These are phyloP conservation scores for Mandrillus leucophaeus DNA, from an alignment of 2,113 vertebrate genomes.

Conservation along the genomic window DNA sequence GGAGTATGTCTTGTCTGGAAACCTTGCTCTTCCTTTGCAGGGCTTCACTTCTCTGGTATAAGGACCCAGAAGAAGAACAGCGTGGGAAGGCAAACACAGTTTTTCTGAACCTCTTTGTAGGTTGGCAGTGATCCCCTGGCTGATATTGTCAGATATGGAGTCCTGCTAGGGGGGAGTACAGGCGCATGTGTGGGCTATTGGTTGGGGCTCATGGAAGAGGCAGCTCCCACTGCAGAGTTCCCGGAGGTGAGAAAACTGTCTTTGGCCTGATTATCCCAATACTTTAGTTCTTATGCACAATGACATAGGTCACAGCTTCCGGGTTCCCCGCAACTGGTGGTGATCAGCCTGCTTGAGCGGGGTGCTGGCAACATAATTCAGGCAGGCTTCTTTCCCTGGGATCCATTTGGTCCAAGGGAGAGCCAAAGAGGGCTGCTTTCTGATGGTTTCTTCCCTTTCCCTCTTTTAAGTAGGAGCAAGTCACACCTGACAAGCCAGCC, in stretches of 20 bases:
- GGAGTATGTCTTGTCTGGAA: background rate
- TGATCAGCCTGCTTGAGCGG: background rate
- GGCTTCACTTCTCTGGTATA: background rate
- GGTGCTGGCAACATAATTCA: background rate
- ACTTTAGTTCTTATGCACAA: accelerated
- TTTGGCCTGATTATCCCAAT: background rate
- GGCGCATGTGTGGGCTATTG: background rate
- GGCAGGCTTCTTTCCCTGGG: background rate
- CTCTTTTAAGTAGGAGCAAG: background rate
- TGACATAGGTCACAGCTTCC: background rate
- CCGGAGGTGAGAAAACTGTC: background rate
- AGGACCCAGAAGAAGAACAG: background rate
- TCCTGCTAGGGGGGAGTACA: background rate
- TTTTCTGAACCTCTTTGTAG: background rate
- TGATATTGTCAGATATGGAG: too few relatives aligned
- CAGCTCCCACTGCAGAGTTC: accelerated
- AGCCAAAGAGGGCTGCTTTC: background rate
- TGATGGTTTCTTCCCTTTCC: background rate
- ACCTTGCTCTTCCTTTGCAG: background rate
- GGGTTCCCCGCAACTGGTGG: too few relatives aligned
- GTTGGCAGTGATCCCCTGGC: background rate
- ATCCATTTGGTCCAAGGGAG: background rate
- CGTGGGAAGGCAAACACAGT: background rate
- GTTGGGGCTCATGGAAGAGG: background rate
- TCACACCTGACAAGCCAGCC: background rate